Evolutionary conservation across 2,888 invertebrate genomes (phyloP), one percentile per base, ranked within the genome.

Genomic region (Drosophila recens): DNA sequence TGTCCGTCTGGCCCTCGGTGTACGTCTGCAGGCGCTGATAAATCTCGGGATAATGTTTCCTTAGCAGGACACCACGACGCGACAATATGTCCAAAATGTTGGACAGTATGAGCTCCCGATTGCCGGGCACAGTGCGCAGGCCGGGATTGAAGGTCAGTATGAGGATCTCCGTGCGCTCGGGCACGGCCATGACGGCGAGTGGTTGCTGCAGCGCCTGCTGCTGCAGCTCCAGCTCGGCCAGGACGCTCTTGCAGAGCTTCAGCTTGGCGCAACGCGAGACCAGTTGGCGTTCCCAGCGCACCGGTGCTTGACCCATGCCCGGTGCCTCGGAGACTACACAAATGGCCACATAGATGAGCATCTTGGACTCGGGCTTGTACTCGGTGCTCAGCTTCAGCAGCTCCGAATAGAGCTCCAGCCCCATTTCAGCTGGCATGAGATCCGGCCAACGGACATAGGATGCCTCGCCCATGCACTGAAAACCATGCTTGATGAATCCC

Each of bases 251-350:
- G 84, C 94, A 94, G 49, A 98, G 94, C 58, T 96, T 95, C 84
- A 98, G 94, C 93, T 97, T 98, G 69, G 97, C 97, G 92, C 97
- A 97, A 71, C 97, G 94, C 43, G 97, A 97, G 65, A 98, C 97
- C 90, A 98, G 94, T 91, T 98, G 97, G 33, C 98, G 94, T 91
- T 97, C 97, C 96, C 97, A 97, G 90, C 96, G 96, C 43, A 96
- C 96, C 0, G 97, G 96, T 6, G 97, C 97, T n/a, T 94, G 94
- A 56, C 94, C 94, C 90, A 94, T 94, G 30, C 96, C 95, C 10
- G 98, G 97, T 59, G 97, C 96, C 93, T 97, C 97, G 87, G 97
- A 96, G 62, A 97, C 96, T 53, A 98, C 96, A 93, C 97, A 97
- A 65, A 98, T 96, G 62, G 97, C 97, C 59, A 97, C 97, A 91